Percentiles rank a stretch among this genome's conserved stretches.
These are phyloP conservation scores for Diprion similis DNA, from an alignment of 1,140 invertebrate genomes.

Conservation along the genomic window DNA sequence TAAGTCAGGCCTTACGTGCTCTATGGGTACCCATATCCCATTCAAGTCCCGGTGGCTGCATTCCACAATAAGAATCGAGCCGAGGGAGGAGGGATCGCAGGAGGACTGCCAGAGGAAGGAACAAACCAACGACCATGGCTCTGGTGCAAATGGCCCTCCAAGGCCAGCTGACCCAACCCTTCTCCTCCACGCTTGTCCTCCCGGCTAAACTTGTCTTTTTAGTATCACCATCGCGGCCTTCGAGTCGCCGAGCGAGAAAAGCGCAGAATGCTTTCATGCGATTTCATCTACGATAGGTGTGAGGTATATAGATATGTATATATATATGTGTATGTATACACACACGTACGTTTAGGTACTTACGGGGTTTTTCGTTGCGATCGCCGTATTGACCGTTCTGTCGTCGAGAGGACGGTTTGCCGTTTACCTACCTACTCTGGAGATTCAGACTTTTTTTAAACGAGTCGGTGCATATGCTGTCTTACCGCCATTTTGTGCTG, in stretches of 20 bases:
- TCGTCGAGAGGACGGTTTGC: too few species aligned
- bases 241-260: constrained; percentile 10
- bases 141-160: constrained; percentile 52
- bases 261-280: not conserved
- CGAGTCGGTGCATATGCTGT: not conserved
- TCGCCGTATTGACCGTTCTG: not conserved
- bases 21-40: not conserved
- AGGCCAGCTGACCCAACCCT: constrained; percentile 53
- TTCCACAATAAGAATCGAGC: not conserved
- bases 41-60: not conserved
- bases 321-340: not conserved
- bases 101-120: not conserved
- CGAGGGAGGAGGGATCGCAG: not conserved
- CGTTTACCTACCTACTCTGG: too few species aligned
- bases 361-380: not conserved
- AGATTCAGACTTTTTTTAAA: not conserved
- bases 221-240: constrained; percentile 32
- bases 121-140: not conserved
- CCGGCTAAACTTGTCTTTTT: constrained; percentile 28
- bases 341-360: not conserved
- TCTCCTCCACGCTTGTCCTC: constrained; percentile 34
- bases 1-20: too few species aligned
- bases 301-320: not conserved
- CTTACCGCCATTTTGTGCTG: too few species aligned
- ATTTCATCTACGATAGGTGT: constrained; percentile 14